Evolutionary conservation across 1,140 invertebrate species (phyloP).

Genomic region (Drosophila micromelanica): DNA sequence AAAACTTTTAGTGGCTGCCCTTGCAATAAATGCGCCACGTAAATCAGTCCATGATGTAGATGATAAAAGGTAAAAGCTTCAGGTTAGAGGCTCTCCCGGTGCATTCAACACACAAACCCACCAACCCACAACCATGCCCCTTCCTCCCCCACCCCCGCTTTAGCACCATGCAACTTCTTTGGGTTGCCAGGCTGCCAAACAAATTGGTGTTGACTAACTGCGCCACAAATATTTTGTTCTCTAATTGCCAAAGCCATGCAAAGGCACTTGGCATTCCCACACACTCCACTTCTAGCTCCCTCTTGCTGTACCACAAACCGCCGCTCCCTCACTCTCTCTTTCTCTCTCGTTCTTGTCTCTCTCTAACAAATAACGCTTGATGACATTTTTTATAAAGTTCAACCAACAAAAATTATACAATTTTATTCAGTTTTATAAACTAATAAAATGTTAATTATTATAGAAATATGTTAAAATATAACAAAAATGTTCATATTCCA

Average conservation of each 20-base stretch:
- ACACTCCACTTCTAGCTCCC: neutral
- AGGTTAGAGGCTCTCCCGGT: neutral
- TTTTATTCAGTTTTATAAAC: no score
- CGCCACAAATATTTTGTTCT: conserved; percentile 51
- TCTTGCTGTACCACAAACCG: neutral
- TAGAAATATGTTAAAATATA: no score
- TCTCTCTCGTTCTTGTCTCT: neutral
- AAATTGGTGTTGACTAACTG: conserved; percentile 53
- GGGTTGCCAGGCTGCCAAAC: conserved; percentile 20
- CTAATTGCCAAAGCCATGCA: conserved; percentile 47
- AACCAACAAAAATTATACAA: no score
- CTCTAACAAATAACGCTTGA: neutral
- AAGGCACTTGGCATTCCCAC: conserved; percentile 13
- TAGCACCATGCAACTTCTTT: neutral
- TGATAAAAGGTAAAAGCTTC: conserved; percentile 44
- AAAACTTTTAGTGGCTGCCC: conserved; percentile 72
- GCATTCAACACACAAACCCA: no score
- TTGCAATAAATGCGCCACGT: conserved; percentile 51
- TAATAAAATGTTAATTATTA: no score
- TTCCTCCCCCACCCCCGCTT: neutral
- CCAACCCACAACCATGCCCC: no score
- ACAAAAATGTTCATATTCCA: no score
- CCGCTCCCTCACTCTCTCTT: neutral
- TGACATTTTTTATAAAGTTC: conserved; percentile 18
- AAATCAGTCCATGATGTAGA: conserved; percentile 42